Percentiles rank a stretch among this genome's conserved stretches.
Evolutionary conservation across 2,113 vertebrate species (phyloP).

Genomic region (Larimichthys crocea): DNA sequence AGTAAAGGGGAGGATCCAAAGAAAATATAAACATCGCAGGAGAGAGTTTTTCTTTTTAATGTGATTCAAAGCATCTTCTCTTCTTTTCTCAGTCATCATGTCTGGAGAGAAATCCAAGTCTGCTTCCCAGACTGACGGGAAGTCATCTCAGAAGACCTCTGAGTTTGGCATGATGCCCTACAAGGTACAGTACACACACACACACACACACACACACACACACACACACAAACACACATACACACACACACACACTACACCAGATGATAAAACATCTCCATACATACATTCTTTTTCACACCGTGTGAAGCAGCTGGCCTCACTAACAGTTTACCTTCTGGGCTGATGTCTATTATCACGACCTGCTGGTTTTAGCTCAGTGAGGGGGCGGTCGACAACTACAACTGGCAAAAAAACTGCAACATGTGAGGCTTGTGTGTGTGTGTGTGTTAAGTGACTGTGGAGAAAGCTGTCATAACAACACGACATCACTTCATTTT

Average conservation of each 20-base stretch:
- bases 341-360: constrained; percentile 4
- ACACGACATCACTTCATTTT: background rate
- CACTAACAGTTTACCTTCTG: constrained; percentile 38
- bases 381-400: constrained; percentile 35
- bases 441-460: constrained; percentile 8
- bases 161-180: constrained; percentile 76
- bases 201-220: background rate
- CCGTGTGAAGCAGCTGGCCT: constrained; percentile 19
- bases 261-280: background rate
- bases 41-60: no score
- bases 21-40: no score
- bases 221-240: background rate
- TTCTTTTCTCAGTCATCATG: constrained; percentile 72
- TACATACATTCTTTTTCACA: constrained; percentile 4
- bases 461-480: constrained; percentile 14
- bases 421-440: background rate
- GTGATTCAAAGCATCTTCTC: background rate
- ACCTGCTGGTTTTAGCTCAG: constrained; percentile 32
- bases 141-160: constrained; percentile 74
- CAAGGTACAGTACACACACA: constrained; percentile 66
- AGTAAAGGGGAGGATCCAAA: no score
- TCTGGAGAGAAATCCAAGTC: constrained; percentile 83
- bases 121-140: constrained; percentile 81
- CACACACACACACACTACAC: no score
- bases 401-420: constrained; percentile 27